phyloP scores from a whole-genome alignment of 2,888 invertebrate genomes.

The Rambutsinella grinnellia region DNA sequence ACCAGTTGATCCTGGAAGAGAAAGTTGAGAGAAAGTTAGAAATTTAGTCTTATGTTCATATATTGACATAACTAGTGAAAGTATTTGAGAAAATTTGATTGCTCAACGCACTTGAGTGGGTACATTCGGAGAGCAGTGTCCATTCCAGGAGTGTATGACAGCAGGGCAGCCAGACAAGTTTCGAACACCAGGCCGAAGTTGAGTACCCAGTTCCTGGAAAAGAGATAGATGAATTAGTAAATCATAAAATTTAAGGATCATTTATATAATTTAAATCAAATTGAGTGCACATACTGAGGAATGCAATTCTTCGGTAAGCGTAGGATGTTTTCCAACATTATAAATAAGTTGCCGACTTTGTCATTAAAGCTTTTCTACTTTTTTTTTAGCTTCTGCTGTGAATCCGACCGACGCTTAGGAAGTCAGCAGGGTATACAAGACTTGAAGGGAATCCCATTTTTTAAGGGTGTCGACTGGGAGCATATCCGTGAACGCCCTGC shows the following conservation, averaged over 20 bases:
- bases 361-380: neutral
- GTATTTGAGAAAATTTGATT: neutral
- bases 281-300: too few relatives aligned
- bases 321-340: neutral
- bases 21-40: conserved; percentile 68
- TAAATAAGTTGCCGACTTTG: neutral
- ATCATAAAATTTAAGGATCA: conserved; percentile 6
- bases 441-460: conserved; percentile 91
- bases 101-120: conserved; percentile 68
- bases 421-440: conserved; percentile 93
- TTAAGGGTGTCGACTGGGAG: conserved; percentile 97
- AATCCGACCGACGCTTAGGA: conserved; percentile 92
- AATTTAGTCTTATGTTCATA: conserved; percentile 63
- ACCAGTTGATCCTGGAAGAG: conserved; percentile 71
- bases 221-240: too few relatives aligned
- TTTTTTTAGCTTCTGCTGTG: conserved; percentile 88
- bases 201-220: conserved; percentile 63
- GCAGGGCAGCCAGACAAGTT: conserved; percentile 69
- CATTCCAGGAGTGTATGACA: conserved; percentile 70
- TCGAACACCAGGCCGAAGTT: conserved; percentile 67
- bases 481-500: conserved; percentile 98
- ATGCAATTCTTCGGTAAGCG: conserved; percentile 9
- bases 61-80: conserved; percentile 66
- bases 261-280: too few relatives aligned
- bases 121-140: conserved; percentile 68